These are phyloP conservation scores for Gonocerus acuteangulatus DNA, from an alignment of 2,888 invertebrate species.

Conservation along the genomic window DNA sequence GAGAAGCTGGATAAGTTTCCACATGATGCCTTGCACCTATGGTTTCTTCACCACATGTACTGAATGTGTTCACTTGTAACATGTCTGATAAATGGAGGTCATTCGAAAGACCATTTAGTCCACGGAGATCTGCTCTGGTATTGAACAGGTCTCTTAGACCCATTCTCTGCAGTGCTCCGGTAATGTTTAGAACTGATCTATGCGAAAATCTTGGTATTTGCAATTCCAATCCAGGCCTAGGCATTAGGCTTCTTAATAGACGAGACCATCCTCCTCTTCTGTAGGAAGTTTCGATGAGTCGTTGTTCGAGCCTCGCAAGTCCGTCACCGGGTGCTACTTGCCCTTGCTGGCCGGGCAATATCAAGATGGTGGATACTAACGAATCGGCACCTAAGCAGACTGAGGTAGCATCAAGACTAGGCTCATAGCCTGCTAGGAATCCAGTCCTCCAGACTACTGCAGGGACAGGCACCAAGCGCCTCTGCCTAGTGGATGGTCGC, in stretches of 20 bases:
- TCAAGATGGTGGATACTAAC: slow-evolving; percentile 67
- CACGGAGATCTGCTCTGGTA: slow-evolving; percentile 70
- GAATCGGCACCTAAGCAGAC: slow-evolving; percentile 66
- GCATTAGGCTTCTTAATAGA: slow-evolving; percentile 62
- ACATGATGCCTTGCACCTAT: slow-evolving; percentile 68
- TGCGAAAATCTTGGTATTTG: slow-evolving; percentile 67
- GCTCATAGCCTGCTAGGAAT: slow-evolving; percentile 78
- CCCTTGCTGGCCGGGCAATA: slow-evolving; percentile 81
- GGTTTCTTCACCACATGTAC: slow-evolving; percentile 67
- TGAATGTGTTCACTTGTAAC: slow-evolving; percentile 69
- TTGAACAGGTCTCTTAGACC: slow-evolving; percentile 73
- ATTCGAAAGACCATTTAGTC: slow-evolving; percentile 69
- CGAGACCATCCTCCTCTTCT: slow-evolving; percentile 65
- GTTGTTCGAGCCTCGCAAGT: slow-evolving; percentile 62
- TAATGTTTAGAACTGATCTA: slow-evolving; percentile 72
- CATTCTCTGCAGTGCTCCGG: slow-evolving; percentile 68
- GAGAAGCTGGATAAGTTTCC: slow-evolving; percentile 70
- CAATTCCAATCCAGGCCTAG: slow-evolving; percentile 67
- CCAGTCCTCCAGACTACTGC: slow-evolving; percentile 69
- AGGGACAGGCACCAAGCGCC: slow-evolving; percentile 73
- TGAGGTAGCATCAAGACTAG: slow-evolving; percentile 73
- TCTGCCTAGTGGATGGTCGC: slow-evolving; percentile 67
- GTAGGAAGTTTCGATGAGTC: slow-evolving; percentile 58
- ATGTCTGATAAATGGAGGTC: slow-evolving; percentile 77
- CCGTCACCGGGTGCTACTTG: slow-evolving; percentile 68